Evolutionary conservation across 2,113 vertebrate species (phyloP), one percentile per base, ranked within the genome.

Genomic region (Cyphomyrus plagiostoma): DNA sequence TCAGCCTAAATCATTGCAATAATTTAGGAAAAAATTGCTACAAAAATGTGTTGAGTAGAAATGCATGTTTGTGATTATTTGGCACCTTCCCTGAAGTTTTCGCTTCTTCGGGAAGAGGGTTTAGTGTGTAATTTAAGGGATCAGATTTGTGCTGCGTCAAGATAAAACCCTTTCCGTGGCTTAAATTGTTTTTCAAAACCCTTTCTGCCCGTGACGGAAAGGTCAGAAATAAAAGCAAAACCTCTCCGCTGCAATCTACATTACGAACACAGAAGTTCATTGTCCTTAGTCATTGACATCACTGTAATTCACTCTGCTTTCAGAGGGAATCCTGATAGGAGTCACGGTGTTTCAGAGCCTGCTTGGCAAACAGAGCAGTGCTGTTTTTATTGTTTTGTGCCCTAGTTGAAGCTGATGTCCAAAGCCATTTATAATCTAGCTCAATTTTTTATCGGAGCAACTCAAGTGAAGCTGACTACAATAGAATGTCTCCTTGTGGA

Each of bases 271-370:
- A 80, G 74, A 46, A n/a, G 82, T 84, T 48, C 82, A 84, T 84
- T 84, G 42, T 84, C 74, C 74, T 80, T 39, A 80, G 74, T 42
- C 82, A 84, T 48, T 84, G 82, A 84, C 82, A 48, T 84, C 82
- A 80, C 74, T 19, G 35, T 80, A 42, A 46, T 84, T 84, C 82
- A 42, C 7, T 84, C 21, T 48, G 42, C 45, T 84, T 48, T 46
- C 19, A 10, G 82, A 6, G 82, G 45, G 82, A 84, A 48, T 84
- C 82, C 82, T 48, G 82, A 84, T 48, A 84, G 82, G 35, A 45
- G 21, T 84, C 17, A n/a, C 8, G 21, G 17, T 42, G 42, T 84
- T 46, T 84, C 74, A 80, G 74, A 80, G 15, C 35, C 74, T 26
- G 15, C 35, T 42, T 42, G 74, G 74, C 35, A 15, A 42, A 39